phyloP scores from a whole-genome alignment of 2,113 vertebrate genomes.

The Mixornis gularis region DNA sequence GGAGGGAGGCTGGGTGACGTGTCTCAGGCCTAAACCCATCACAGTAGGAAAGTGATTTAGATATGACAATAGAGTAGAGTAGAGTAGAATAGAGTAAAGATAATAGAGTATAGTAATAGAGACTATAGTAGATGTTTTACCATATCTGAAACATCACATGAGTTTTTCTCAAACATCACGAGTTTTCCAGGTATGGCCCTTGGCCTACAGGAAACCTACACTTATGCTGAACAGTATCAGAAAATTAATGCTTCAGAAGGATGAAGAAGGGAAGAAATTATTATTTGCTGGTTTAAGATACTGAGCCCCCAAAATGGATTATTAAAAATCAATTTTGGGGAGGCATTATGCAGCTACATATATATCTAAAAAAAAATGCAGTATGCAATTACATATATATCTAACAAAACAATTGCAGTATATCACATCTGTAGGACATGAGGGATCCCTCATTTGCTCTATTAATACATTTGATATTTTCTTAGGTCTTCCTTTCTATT shows the following conservation, averaged over 20 bases:
- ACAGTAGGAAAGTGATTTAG: background rate
- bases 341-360: background rate
- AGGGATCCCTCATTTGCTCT: background rate
- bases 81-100: background rate
- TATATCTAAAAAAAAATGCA: background rate
- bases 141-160: background rate
- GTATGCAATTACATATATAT: background rate
- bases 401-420: background rate
- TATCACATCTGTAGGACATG: background rate
- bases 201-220: background rate
- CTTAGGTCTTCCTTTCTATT: background rate
- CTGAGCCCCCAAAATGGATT: background rate
- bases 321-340: background rate
- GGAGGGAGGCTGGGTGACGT: background rate
- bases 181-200: background rate
- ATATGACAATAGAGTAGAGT: background rate
- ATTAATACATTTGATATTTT: background rate
- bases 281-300: background rate
- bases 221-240: background rate
- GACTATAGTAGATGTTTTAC: background rate
- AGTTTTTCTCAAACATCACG: background rate
- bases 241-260: background rate
- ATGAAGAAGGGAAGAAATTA: background rate
- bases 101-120: background rate
- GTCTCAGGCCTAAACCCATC: background rate